Base-by-base conservation (phyloP, 1,140 invertebrate genomes). In the Solen grandis region DNA sequence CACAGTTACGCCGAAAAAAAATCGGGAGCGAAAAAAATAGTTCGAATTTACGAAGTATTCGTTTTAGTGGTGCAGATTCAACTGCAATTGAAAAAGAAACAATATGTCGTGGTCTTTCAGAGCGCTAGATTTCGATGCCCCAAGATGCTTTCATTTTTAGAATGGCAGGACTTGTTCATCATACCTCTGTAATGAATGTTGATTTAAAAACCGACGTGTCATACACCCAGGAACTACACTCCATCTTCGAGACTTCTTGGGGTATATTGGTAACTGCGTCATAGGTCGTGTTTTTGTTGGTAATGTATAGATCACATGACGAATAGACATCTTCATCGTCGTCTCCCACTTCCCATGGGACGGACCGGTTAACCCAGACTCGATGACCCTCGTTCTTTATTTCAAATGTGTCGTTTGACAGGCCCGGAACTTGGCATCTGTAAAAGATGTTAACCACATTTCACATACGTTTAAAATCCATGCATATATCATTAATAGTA, bases 171-270 rank as follows among this genome's bases (percentile, higher is more conserved):
- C n/a, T n/a, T n/a, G n/a, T n/a, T n/a, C n/a, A n/a, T 19, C 25
- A 5, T 57, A 73, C 81, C 59, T 76, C 5, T 27, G 72, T 69
- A 35, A 80, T 76, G 33, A 80, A 82, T 0, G 80, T 82, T 25
- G 27, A 76, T 38, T 69, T 27, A 38, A 97, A 91, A 68, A 96
- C 96, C n/a, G 96, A 96, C 36, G 94, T 88, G 29, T 95, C 96
- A 14, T 95, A 95, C 69, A 97, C 92, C 86, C 96, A 97, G 0
- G 94, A 92, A 86, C 97, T 97, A 88, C 97, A 97, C 0, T 96
- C 96, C 35, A 95, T 93, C 82, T 95, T 95, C 33, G 96, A 92
- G 16, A 96, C 96, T 81, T 96, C 95, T 76, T 96, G 95, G 74
- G 77, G 85, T 3, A 57, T 29, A 29, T 69, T 57, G 0, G 87